phyloP scores from a whole-genome alignment of 2,797 vertebrate genomes.

The Anguilla marmorata region DNA sequence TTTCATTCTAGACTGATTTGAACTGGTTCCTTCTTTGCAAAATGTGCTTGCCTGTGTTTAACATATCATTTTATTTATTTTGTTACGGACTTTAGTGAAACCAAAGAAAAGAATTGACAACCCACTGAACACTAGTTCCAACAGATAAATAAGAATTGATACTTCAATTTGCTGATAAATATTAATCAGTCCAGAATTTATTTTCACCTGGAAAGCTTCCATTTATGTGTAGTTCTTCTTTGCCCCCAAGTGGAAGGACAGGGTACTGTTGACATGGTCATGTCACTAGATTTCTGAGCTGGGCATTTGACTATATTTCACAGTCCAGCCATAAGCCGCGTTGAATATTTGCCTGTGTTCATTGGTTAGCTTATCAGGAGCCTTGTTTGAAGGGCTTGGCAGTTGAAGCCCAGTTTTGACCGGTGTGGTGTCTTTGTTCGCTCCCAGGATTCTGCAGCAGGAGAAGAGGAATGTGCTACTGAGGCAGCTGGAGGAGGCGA shows the following conservation, averaged over 20 bases:
- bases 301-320: not conserved
- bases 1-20: not conserved
- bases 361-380: not conserved
- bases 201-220: not conserved
- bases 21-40: not conserved
- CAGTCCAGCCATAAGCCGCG: not conserved
- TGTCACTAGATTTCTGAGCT: too few relatives aligned
- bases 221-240: not conserved
- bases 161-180: not conserved
- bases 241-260: not conserved
- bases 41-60: not conserved
- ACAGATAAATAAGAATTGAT: not conserved
- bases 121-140: not conserved
- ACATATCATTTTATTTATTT: too few relatives aligned
- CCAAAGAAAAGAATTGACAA: too few relatives aligned
- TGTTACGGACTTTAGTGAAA: too few relatives aligned
- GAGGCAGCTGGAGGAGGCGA: constrained; percentile 92
- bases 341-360: not conserved
- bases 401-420: not conserved
- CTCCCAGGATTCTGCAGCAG: constrained; percentile 76
- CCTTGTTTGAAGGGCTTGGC: not conserved
- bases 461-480: constrained; percentile 91
- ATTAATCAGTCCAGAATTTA: not conserved
- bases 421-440: not conserved
- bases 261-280: not conserved